Evolutionary conservation across 2,113 vertebrate species (phyloP).

Genomic region (Ranitomeya imitator): DNA sequence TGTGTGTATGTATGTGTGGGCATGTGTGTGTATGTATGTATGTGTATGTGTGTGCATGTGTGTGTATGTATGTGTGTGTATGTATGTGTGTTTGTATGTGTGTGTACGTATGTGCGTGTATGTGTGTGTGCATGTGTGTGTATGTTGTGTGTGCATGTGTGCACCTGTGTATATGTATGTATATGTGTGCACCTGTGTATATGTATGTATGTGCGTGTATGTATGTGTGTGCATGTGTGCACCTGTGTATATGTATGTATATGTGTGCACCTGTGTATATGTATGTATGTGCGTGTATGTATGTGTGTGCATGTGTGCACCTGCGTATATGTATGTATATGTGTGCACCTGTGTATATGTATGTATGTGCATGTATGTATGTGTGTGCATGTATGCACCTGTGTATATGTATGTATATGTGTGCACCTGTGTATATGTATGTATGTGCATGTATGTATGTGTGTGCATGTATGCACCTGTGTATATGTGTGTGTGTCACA

Average conservation of each 20-base stretch:
- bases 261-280: constrained; percentile 4
- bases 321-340: not conserved
- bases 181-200: constrained; percentile 6
- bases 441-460: too few relatives aligned
- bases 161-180: not conserved
- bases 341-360: too few relatives aligned
- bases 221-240: not conserved
- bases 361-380: too few relatives aligned
- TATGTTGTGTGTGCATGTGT: constrained; percentile 11
- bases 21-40: constrained; percentile 1
- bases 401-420: too few relatives aligned
- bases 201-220: constrained; percentile 1
- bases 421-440: too few relatives aligned
- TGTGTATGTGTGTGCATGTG: constrained; percentile 4
- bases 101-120: not conserved
- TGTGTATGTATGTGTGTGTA: constrained; percentile 4
- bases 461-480: too few relatives aligned
- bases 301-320: constrained; percentile 1
- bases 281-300: constrained; percentile 1
- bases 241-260: not conserved
- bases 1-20: constrained; percentile 3
- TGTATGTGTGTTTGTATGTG: constrained; percentile 11
- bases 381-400: too few relatives aligned
- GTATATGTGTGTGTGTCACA: constrained; percentile 13
- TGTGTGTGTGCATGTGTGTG: constrained; percentile 17